Conservation (phyloP, 2,797 vertebrate genomes). For the Percopsis omiscomaycus region DNA sequence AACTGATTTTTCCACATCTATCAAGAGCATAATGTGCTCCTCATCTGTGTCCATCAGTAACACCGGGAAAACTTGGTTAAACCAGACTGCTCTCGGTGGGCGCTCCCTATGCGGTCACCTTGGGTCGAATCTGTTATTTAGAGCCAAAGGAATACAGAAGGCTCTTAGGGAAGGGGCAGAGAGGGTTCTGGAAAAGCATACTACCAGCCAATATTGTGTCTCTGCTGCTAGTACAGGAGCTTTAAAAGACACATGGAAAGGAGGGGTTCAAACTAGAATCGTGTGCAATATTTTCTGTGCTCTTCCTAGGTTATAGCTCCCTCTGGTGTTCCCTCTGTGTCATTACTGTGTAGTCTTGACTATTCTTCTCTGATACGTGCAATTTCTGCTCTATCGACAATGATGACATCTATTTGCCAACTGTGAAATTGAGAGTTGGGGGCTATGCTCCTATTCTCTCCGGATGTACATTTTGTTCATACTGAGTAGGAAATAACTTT, state of each 20-base stretch:
- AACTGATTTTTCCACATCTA: constrained; percentile 20
- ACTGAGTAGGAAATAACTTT: constrained; percentile 53
- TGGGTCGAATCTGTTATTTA: constrained; percentile 28
- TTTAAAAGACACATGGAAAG: constrained; percentile 25
- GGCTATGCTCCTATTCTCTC: constrained; percentile 49
- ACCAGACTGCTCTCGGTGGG: constrained; percentile 47
- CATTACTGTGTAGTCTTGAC: constrained; percentile 46
- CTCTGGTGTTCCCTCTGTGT: constrained; percentile 55
- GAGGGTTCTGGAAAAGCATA: constrained; percentile 36
- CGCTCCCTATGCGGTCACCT: constrained; percentile 33
- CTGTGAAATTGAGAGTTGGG: constrained; percentile 75
- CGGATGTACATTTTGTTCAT: constrained; percentile 78
- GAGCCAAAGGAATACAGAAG: constrained; percentile 6
- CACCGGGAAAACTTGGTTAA: constrained; percentile 33
- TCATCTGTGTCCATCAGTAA: constrained; percentile 36
- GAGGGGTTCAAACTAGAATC: constrained; percentile 46
- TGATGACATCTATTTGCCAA: constrained; percentile 72
- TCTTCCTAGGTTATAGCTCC: constrained; percentile 61
- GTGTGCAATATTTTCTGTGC: constrained; percentile 68
- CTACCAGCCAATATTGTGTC: constrained; percentile 40
- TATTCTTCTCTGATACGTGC: constrained; percentile 35
- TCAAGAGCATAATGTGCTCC: constrained; percentile 20
- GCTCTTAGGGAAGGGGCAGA: constrained; percentile 29
- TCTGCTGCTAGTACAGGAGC: constrained; percentile 44
- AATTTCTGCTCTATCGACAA: constrained; percentile 66